Conservation (phyloP, 2,113 vertebrate species). For the Hypocryptadius cinnamomeus region DNA sequence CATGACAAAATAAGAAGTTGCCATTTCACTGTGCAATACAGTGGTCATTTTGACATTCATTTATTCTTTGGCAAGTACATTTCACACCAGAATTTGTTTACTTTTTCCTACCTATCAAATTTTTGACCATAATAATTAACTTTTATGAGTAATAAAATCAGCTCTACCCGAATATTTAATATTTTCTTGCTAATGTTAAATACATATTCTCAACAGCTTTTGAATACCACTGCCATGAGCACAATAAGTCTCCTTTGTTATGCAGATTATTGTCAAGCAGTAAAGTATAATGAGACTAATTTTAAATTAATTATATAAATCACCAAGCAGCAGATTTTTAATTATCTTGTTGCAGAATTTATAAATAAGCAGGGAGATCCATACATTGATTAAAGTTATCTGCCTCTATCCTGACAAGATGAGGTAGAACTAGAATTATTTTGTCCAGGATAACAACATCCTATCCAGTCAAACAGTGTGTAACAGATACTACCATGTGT, state of each 20-base stretch:
- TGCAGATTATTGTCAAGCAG: neutral
- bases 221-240: neutral
- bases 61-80: neutral
- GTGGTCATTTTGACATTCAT: neutral
- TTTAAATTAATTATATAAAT: conserved; percentile 5
- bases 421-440: neutral
- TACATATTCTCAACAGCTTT: neutral
- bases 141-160: neutral
- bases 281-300: neutral
- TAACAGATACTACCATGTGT: neutral
- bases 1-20: neutral
- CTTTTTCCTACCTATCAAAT: neutral
- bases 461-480: neutral
- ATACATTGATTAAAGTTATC: neutral
- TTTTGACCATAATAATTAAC: neutral
- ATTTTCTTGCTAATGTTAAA: neutral
- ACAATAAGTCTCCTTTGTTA: neutral
- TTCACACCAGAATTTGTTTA: neutral
- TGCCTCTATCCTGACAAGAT: neutral
- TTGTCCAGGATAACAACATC: neutral
- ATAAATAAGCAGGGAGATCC: neutral
- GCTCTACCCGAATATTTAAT: neutral
- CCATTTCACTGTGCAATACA: neutral
- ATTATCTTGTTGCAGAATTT: neutral
- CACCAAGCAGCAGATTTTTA: neutral